Conservation (phyloP, 2,113 vertebrate genomes). For the Guaruba guarouba region DNA sequence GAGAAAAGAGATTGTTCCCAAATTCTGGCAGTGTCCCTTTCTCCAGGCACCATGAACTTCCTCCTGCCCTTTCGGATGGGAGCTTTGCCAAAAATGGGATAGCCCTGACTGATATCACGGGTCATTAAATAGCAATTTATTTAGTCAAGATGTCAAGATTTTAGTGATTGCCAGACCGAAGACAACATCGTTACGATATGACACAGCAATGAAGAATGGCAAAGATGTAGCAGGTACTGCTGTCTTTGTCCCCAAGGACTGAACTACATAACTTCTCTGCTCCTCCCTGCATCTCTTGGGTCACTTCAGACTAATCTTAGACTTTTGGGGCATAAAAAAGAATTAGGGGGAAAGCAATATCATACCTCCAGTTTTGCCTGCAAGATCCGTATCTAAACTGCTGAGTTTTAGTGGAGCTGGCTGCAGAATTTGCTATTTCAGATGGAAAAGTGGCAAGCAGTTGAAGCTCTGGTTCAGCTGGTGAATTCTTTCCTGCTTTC, state of each 20-base stretch:
- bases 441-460: not conserved
- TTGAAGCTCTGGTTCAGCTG: not conserved
- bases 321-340: not conserved
- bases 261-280: not conserved
- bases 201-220: not conserved
- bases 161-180: not conserved
- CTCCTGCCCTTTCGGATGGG: not conserved
- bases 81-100: not conserved
- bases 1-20: not conserved
- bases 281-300: not conserved
- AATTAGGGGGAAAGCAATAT: not conserved
- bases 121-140: not conserved
- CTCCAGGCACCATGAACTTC: not conserved
- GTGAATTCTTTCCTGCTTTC: not conserved
- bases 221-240: not conserved
- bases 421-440: not conserved
- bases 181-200: fast-evolving
- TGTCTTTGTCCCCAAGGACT: not conserved
- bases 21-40: not conserved
- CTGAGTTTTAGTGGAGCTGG: not conserved
- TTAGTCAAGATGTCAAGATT: not conserved
- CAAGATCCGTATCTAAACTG: not conserved
- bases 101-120: not conserved
- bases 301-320: not conserved
- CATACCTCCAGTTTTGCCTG: not conserved